Percentiles rank a stretch among this genome's conserved stretches.
Evolutionary conservation across 2,113 vertebrate genomes (phyloP).

Genomic region (Coryphaenoides rupestris): DNA sequence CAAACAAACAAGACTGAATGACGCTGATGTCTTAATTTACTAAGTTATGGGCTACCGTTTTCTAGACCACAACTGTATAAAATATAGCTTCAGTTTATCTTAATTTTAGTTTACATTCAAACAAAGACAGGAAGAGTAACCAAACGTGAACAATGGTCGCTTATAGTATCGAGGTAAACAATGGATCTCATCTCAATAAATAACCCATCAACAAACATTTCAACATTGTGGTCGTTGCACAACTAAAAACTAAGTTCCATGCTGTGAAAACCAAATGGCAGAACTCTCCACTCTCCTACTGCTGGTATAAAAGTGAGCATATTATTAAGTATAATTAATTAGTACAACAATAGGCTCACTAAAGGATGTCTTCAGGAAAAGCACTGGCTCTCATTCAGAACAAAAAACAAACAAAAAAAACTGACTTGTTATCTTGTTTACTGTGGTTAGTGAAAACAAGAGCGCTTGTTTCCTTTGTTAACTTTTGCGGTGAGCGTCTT

Average conservation of each 20-base stretch:
- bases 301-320: too few species aligned
- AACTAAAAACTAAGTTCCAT: too few species aligned
- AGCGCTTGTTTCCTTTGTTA: conserved; percentile 19
- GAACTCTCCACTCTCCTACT: conserved; percentile 2
- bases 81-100: conserved; percentile 41
- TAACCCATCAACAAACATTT: conserved; percentile 16
- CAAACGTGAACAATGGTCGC: conserved; percentile 3
- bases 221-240: background rate
- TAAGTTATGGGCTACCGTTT: conserved; percentile 20
- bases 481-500: conserved; percentile 9
- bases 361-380: too few species aligned
- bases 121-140: conserved; percentile 21
- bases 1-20: background rate
- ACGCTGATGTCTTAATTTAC: background rate
- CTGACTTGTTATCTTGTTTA: conserved; percentile 4
- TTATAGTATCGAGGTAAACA: too few species aligned
- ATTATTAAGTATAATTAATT: too few species aligned
- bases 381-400: too few species aligned
- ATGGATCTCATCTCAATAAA: conserved; percentile 1
- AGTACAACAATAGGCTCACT: too few species aligned
- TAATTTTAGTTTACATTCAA: conserved; percentile 42
- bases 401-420: background rate
- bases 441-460: background rate
- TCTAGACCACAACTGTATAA: conserved; percentile 21
- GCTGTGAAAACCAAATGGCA: conserved; percentile 9